Evolutionary conservation across 2,113 vertebrate genomes (phyloP).

Genomic region (Xiphophorus hellerii): DNA sequence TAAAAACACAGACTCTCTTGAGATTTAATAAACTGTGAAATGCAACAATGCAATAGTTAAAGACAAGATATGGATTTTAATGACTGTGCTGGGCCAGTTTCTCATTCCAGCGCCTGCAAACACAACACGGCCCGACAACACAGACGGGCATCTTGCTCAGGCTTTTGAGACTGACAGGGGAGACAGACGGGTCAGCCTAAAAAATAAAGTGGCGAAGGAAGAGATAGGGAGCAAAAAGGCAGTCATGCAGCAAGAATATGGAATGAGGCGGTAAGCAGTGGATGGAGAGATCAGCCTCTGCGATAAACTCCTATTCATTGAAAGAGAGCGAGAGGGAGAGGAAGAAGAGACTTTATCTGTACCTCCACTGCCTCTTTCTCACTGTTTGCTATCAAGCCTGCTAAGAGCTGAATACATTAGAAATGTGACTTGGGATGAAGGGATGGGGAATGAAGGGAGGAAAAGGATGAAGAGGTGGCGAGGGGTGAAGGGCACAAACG

Average conservation of each 20-base stretch:
- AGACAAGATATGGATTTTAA: slow-evolving; percentile 5
- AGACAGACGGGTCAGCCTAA: slow-evolving; percentile 63
- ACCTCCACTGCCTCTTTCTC: slow-evolving; percentile 58
- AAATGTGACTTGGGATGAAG: slow-evolving; percentile 56
- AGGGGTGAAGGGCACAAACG: slow-evolving; percentile 41
- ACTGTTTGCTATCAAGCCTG: slow-evolving; percentile 67
- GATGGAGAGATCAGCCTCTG: slow-evolving; percentile 60
- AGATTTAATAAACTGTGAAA: neutral
- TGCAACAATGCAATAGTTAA: neutral
- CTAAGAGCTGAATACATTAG: slow-evolving; percentile 70
- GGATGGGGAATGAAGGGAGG: slow-evolving; percentile 39
- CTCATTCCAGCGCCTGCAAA: slow-evolving; percentile 22
- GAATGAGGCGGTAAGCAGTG: slow-evolving; percentile 63
- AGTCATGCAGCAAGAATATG: slow-evolving; percentile 71
- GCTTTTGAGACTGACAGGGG: slow-evolving; percentile 33
- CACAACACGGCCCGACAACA: slow-evolving; percentile 18
- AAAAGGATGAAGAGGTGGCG: slow-evolving; percentile 19
- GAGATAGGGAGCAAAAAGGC: slow-evolving; percentile 64
- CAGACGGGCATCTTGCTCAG: slow-evolving; percentile 24
- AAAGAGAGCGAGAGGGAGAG: slow-evolving; percentile 33
- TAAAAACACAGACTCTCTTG: no score
- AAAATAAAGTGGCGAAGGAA: slow-evolving; percentile 61
- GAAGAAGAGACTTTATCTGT: slow-evolving; percentile 68
- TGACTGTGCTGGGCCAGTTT: neutral
- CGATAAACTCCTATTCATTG: slow-evolving; percentile 74